These are phyloP conservation scores for Heliconius hortense DNA, from an alignment of 2,888 invertebrate genomes.

Conservation along the genomic window DNA sequence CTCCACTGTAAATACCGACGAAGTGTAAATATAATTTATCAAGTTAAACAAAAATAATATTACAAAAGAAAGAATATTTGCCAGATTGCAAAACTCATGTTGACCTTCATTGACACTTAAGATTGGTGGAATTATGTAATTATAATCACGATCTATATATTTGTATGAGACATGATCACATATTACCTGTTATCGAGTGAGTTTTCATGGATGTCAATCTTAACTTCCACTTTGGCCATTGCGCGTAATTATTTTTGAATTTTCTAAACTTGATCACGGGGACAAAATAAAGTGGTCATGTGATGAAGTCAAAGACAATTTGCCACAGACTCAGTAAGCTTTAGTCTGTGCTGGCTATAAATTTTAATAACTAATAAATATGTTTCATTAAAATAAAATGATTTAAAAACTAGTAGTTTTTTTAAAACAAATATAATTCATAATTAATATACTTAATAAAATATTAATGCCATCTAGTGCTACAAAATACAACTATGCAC, in stretches of 20 bases:
- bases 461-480: not conserved
- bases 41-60: constrained; percentile 46
- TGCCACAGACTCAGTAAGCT: constrained; percentile 41
- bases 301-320: constrained; percentile 76
- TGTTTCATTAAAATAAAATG: not conserved
- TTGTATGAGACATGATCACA: constrained; percentile 40
- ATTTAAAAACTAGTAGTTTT: not conserved
- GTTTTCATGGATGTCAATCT: constrained; percentile 83
- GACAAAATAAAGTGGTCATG: constrained; percentile 87
- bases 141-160: constrained; percentile 44
- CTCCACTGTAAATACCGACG: constrained; percentile 66
- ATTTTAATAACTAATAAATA: not conserved
- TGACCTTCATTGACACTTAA: constrained; percentile 71
- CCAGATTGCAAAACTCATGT: constrained; percentile 68
- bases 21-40: constrained; percentile 43
- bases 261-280: constrained; percentile 87
- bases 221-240: constrained; percentile 80
- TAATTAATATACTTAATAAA: not conserved
- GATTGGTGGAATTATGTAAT: constrained; percentile 68
- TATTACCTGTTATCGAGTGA: constrained; percentile 84
- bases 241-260: constrained; percentile 84
- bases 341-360: not conserved
- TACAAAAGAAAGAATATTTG: constrained; percentile 51
- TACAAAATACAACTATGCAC: not conserved
- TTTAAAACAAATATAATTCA: not conserved